Percentiles rank a stretch among this genome's conserved stretches.
Conservation (phyloP, 2,113 vertebrate species). For the Corvus moneduloides region DNA sequence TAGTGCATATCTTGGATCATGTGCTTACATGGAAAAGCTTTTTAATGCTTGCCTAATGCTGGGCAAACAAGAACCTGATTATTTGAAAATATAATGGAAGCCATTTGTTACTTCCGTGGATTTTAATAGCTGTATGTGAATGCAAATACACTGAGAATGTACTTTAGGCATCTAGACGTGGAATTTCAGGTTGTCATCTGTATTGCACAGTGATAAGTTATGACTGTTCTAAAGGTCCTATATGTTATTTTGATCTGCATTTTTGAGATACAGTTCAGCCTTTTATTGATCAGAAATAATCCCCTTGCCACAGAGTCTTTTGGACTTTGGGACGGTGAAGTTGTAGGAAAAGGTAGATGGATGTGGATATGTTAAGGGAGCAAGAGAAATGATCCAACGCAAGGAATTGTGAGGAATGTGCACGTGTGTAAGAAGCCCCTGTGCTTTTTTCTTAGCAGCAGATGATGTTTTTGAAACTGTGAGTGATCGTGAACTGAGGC, state of each 20-base stretch:
- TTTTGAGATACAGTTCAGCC: background rate
- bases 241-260: background rate
- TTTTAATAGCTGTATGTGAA: background rate
- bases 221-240: background rate
- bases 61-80: background rate
- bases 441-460: constrained; percentile 61
- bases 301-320: background rate
- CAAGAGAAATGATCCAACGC: background rate
- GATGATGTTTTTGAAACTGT: constrained; percentile 89
- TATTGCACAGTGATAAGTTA: background rate
- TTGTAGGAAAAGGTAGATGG: background rate
- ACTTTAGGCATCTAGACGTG: background rate
- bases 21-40: background rate
- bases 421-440: background rate
- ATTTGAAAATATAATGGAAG: background rate
- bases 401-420: background rate
- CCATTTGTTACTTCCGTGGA: background rate
- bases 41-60: background rate
- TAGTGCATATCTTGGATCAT: background rate
- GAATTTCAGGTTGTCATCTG: background rate
- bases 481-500: constrained; percentile 89
- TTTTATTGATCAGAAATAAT: background rate
- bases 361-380: background rate
- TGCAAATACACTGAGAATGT: background rate
- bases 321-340: background rate